Conservation (phyloP, 2,888 invertebrate genomes). For the Xylota sylvarum region DNA sequence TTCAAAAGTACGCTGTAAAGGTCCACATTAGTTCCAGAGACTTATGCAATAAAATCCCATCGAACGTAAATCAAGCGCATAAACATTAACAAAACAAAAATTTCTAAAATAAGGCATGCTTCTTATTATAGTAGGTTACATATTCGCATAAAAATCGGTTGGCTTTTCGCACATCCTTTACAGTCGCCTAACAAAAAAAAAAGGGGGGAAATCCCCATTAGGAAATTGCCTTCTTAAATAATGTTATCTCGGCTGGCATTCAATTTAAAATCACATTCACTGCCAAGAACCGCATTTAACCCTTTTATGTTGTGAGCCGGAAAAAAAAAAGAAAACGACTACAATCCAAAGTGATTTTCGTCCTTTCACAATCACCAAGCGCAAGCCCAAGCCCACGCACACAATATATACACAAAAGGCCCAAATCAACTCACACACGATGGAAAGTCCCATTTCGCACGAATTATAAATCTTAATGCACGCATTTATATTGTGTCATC, state of each 20-base stretch:
- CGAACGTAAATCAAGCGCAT: not conserved
- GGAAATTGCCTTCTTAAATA: constrained; percentile 35
- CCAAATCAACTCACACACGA: constrained; percentile 7
- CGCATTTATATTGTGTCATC: constrained; percentile 57
- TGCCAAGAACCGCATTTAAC: constrained; percentile 45
- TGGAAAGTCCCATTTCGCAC: constrained; percentile 29
- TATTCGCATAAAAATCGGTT: constrained; percentile 19
- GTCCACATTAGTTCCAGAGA: not conserved
- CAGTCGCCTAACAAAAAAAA: constrained; percentile 18
- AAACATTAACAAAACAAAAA: not conserved
- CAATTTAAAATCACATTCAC: constrained; percentile 46
- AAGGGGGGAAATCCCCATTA: constrained; percentile 37
- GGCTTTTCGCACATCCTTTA: constrained; percentile 20
- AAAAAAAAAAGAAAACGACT: constrained; percentile 11
- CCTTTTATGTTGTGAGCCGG: constrained; percentile 36
- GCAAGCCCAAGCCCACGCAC: not conserved
- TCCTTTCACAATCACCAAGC: constrained; percentile 1
- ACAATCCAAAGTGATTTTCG: constrained; percentile 40
- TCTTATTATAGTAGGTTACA: constrained; percentile 7
- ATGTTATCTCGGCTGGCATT: constrained; percentile 50
- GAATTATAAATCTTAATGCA: constrained; percentile 51
- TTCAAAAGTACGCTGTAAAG: too few species aligned
- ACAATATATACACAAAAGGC: constrained; percentile 22
- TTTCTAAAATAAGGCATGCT: not conserved
- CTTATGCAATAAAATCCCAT: not conserved